Conservation (phyloP, 2,888 invertebrate genomes). For the Pristionchus japonicus region DNA sequence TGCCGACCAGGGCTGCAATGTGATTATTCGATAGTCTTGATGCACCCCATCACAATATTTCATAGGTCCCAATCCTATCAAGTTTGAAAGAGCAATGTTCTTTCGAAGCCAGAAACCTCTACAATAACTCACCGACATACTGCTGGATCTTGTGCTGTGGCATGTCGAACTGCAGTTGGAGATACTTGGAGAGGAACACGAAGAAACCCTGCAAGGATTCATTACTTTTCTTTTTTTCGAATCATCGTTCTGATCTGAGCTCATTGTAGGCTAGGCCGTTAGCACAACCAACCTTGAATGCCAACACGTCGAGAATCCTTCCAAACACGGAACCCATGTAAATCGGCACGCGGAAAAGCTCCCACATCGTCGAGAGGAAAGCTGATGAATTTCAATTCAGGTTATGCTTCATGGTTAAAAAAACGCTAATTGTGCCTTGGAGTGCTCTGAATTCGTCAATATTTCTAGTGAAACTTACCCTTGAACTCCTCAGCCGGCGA, state of each 20-base stretch:
- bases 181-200: constrained; percentile 74
- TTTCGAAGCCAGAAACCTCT: not conserved
- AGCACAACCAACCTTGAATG: constrained; percentile 67
- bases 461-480: constrained; percentile 21
- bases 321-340: constrained; percentile 71
- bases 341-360: constrained; percentile 66
- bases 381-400: no score
- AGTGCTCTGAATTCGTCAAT: no score
- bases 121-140: constrained; percentile 62
- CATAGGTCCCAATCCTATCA: no score
- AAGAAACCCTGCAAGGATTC: constrained; percentile 65
- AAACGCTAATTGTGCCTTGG: no score
- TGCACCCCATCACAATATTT: no score
- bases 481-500: constrained; percentile 38
- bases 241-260: no score
- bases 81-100: not conserved
- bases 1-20: constrained; percentile 59
- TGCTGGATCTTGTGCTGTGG: constrained; percentile 72
- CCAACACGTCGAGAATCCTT: constrained; percentile 74
- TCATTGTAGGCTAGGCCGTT: no score
- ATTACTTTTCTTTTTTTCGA: not conserved
- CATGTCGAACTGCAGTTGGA: constrained; percentile 74
- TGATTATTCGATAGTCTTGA: no score
- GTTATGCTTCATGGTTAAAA: no score
- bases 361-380: constrained; percentile 60